Base-by-base conservation (phyloP, 2,113 vertebrate species). In the Sciurus niger region DNA sequence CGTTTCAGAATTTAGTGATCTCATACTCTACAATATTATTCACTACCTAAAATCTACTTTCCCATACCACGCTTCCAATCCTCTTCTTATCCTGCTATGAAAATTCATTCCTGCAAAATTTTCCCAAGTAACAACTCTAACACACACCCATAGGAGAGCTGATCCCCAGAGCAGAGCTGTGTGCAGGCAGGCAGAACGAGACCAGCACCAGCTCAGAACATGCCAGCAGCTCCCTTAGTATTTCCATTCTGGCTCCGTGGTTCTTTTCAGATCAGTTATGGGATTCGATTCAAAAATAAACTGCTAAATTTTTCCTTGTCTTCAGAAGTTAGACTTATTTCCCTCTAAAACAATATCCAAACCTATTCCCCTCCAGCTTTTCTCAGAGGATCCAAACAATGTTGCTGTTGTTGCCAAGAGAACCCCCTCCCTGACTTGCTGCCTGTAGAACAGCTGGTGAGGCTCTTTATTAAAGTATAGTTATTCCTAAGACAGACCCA, bases 331-430 rank as follows among this genome's bases (percentile, higher is more conserved):
- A 94, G 51, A 76, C 70, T 90, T 92, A 93, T 51, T 83, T 91
- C 78, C 37, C 60, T 84, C 87, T 40, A 78, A 78, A 63, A 97
- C 89, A 91, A 93, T 22, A 94, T 86, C 32, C 37, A 91, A 94
- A 93, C 58, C 89, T 72, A 76, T 51, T 93, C 89, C 55, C 70
- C 73, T 79, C 73, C 22, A 84, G 74, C 76, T 83, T 95, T 95
- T 88, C 88, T 93, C 84, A 51, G 60, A 67, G 70, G 77, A 97
- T 79, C 30, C 84, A 94, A 95, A 95, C 58, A 92, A 68, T 83
- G 40, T 78, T 51, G 40, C 58, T 34, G 40, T 80, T 94, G 32
- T 89, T 84, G 89, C 85, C 93, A 90, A 89, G 90, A 96, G 76
- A 95, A 76, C 14, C 63, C 72, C 73, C 90, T 94, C 67, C 76